phyloP scores from a whole-genome alignment of 35 echinoderm and acorn worm species.

The Acanthaster planci region DNA sequence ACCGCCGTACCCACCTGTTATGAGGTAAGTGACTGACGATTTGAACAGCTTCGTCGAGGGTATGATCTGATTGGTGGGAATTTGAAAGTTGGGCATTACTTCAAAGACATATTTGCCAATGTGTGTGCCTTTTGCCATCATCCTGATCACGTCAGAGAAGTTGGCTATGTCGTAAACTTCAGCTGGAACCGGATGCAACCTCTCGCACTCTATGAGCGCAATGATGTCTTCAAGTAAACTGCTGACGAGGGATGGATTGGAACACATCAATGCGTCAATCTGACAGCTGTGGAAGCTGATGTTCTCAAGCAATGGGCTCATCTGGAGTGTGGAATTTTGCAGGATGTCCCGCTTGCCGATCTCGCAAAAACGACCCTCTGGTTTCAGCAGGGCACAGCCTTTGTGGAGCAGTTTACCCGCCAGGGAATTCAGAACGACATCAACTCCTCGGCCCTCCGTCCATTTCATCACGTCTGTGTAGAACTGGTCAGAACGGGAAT shows the following conservation, averaged over 20 bases:
- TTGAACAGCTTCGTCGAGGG: slow-evolving; percentile 61
- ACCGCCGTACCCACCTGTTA: slow-evolving; percentile 73
- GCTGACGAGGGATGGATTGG: slow-evolving; percentile 12
- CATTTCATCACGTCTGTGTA: slow-evolving; percentile 48
- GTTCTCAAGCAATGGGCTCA: slow-evolving; percentile 54
- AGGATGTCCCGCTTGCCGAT: slow-evolving; percentile 56
- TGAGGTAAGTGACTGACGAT: slow-evolving; percentile 65
- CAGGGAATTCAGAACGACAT: slow-evolving; percentile 67
- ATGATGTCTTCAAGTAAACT: slow-evolving; percentile 23
- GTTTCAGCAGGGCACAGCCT: slow-evolving; percentile 34
- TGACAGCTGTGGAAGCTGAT: slow-evolving; percentile 57
- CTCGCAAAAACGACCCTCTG: slow-evolving; percentile 61
- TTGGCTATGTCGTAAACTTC: slow-evolving; percentile 24
- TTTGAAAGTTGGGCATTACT: not conserved
- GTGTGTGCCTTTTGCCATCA: slow-evolving; percentile 37
- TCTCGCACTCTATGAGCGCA: slow-evolving; percentile 21
- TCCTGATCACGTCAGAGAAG: slow-evolving; percentile 42
- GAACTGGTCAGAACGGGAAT: slow-evolving; percentile 38
- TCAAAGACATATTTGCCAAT: slow-evolving; percentile 52
- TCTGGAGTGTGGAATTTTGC: slow-evolving; percentile 51
- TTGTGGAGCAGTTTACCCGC: slow-evolving; percentile 47
- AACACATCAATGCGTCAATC: slow-evolving; percentile 44
- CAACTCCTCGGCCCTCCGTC: slow-evolving; percentile 55
- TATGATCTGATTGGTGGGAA: slow-evolving; percentile 46
- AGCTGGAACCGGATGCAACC: slow-evolving; percentile 38